Evolutionary conservation across 2,113 vertebrate species (phyloP).

Genomic region (Pelmatolapia mariae): DNA sequence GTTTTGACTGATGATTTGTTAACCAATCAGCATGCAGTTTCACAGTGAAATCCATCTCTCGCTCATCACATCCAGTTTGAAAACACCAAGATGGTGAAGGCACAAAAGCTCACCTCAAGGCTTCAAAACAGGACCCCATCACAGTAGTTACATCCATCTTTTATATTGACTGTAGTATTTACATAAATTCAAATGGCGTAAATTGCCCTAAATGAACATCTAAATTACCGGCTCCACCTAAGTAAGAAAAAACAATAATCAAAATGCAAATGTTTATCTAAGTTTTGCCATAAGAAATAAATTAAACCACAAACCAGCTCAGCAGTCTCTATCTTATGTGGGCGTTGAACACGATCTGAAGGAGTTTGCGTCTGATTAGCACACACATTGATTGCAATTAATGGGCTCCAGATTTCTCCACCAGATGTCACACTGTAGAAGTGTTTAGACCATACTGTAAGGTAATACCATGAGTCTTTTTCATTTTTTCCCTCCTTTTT

Average conservation of each 20-base stretch:
- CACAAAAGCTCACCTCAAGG: background rate
- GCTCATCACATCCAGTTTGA: background rate
- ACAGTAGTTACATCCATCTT: background rate
- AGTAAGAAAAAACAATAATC: background rate
- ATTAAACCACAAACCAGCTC: background rate
- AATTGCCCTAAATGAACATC: background rate
- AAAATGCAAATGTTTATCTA: background rate
- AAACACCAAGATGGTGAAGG: background rate
- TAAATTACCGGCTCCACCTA: background rate
- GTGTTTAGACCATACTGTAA: background rate
- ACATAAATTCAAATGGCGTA: background rate
- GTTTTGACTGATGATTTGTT: background rate
- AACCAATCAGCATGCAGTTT: background rate
- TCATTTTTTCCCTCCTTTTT: background rate
- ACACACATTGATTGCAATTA: background rate
- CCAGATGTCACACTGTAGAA: background rate
- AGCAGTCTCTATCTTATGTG: background rate
- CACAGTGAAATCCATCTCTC: background rate
- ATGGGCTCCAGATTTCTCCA: background rate
- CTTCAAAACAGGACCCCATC: background rate
- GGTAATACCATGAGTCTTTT: background rate
- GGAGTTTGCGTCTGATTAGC: background rate
- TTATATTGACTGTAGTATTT: background rate
- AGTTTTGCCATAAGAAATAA: background rate
- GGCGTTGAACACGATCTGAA: background rate